Conservation (phyloP, 2,113 vertebrate genomes). For the Asarcornis scutulata region DNA sequence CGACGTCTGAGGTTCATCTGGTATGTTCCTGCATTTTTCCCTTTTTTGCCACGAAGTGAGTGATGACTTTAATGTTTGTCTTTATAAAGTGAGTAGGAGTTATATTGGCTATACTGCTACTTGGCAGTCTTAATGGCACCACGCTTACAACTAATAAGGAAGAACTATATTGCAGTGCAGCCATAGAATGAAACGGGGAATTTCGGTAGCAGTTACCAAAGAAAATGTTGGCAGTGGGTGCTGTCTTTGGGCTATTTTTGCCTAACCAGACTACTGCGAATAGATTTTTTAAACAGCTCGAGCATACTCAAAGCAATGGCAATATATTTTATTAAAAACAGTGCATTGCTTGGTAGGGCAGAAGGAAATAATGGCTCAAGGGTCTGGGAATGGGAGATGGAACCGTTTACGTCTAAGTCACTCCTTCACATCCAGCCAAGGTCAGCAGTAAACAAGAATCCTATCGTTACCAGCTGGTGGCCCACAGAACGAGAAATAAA, state of each 20-base stretch:
- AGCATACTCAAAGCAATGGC: conserved; percentile 35
- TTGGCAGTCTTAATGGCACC: conserved; percentile 29
- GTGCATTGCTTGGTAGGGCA: background rate
- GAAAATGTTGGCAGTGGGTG: conserved; percentile 35
- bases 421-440: conserved; percentile 32
- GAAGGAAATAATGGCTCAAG: conserved; percentile 40
- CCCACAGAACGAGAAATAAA: conserved; percentile 36
- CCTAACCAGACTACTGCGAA: conserved; percentile 37
- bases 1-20: conserved; percentile 5
- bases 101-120: conserved; percentile 28
- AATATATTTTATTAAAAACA: conserved; percentile 55
- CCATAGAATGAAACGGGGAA: conserved; percentile 40
- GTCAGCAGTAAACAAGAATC: conserved; percentile 34
- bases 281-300: conserved; percentile 45
- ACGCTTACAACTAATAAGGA: background rate
- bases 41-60: conserved; percentile 19
- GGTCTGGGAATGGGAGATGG: conserved; percentile 26
- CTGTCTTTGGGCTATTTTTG: conserved; percentile 51
- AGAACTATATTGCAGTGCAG: conserved; percentile 10
- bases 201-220: conserved; percentile 53
- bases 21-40: conserved; percentile 29
- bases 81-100: conserved; percentile 51
- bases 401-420: conserved; percentile 4
- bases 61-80: conserved; percentile 54
- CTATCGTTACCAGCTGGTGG: conserved; percentile 27